These are phyloP conservation scores for Calypte anna DNA, from an alignment of 2,113 vertebrate genomes.

Conservation along the genomic window DNA sequence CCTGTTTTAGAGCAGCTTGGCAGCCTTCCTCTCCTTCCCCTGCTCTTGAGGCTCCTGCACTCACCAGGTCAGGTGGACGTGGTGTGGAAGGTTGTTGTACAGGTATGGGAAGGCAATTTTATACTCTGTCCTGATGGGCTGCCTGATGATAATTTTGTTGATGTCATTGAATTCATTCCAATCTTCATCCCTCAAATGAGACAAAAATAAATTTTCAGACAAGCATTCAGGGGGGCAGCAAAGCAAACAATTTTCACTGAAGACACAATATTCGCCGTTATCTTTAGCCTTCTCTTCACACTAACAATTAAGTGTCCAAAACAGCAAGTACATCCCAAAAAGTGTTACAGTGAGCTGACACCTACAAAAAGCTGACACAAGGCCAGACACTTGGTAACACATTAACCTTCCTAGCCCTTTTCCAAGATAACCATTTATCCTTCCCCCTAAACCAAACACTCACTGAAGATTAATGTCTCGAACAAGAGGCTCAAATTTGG, in stretches of 20 bases:
- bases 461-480: conserved; percentile 98
- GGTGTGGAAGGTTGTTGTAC: conserved; percentile 98
- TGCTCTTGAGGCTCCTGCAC: neutral
- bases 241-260: neutral
- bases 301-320: neutral
- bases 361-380: neutral
- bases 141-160: conserved; percentile 98
- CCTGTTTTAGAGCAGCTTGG: neutral
- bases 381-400: neutral
- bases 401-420: neutral
- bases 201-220: neutral
- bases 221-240: neutral
- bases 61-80: conserved; percentile 98
- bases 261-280: fast-evolving
- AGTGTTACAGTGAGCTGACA: neutral
- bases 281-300: neutral
- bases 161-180: conserved; percentile 99
- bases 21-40: neutral
- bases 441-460: conserved; percentile 53
- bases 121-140: conserved; percentile 97
- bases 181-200: conserved; percentile 90
- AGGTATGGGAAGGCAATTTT: conserved; percentile 98
- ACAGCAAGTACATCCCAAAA: neutral
- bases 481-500: conserved; percentile 98
- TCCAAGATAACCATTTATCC: neutral